Evolutionary conservation across 2,797 vertebrate genomes (phyloP), one percentile per base, ranked within the genome.

Genomic region (Clamator glandarius): DNA sequence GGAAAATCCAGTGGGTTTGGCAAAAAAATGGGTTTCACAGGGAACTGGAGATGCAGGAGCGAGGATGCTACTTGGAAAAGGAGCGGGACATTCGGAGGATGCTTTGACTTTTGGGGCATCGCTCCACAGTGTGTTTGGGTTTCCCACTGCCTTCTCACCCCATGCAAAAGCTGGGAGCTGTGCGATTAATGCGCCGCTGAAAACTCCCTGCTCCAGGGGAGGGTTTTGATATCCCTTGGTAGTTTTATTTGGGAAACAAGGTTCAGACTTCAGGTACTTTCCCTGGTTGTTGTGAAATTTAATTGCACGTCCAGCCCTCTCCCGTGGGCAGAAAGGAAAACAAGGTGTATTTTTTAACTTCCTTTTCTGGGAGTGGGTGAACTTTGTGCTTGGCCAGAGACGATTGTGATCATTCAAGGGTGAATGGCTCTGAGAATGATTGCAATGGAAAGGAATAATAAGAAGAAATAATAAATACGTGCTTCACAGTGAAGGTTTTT

Each of bases 211-310:
- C 39, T 92, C 46, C 10, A 1, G 79, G 84, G 79, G n/a, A 81
- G 31, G 36, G 12, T 66, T 90, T 90, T 90, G 57, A 90, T 89
- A 59, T 75, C 81, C 78, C 50, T 44, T 0, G 0, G 24, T 89
- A 48, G 25, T 74, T 83, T 64, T 80, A 39, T 85, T 87, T 87
- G 58, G 64, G 69, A 92, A 92, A 54, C 20, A 23, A 29, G 19
- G 26, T 36, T 46, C 63, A 81, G 79, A 2, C 94, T 91, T 41
- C 54, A 91, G 95, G 94, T 94, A 85, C 70, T 96, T 96, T 91
- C 91, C 79, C 59, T 75, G 68, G 63, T 69, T 24, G 35, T 92
- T 66, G 75, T 66, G 84, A 70, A 92, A 46, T 54, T 68, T 26
- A 29, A 8, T 42, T 9, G 6, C 39, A 3, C 3, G 3, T 75